A percentile compares a stretch with the other conserved stretches of the same genome.
phyloP scores from a whole-genome alignment of 2,797 vertebrate species.

The Halcyon smyrnensis region DNA sequence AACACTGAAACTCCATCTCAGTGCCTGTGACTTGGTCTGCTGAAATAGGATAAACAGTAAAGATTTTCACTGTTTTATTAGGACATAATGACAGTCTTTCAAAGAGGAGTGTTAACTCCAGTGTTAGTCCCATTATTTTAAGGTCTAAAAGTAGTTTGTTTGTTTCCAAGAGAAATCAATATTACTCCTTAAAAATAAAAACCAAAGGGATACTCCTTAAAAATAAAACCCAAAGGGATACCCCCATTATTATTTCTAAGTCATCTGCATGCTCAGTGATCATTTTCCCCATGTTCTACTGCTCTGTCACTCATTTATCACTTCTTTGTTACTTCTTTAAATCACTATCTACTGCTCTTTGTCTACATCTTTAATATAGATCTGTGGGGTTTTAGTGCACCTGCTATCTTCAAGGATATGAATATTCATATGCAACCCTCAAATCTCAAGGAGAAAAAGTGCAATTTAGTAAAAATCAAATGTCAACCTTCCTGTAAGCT shows the following conservation, averaged over 20 bases:
- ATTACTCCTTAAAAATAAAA: neutral
- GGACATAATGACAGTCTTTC: neutral
- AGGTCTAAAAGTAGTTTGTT: neutral
- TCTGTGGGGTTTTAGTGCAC: neutral
- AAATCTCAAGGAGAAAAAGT: conserved; percentile 3
- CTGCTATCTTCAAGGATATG: neutral
- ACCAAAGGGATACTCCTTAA: neutral
- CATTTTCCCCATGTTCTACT: neutral
- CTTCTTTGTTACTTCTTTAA: neutral
- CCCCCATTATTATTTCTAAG: neutral
- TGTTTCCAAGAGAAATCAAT: neutral
- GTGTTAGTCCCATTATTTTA: neutral
- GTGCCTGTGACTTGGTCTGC: neutral
- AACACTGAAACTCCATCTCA: neutral
- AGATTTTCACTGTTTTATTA: neutral
- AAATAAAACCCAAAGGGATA: fast-evolving
- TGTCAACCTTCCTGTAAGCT: neutral
- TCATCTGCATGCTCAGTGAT: neutral
- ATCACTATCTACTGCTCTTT: neutral
- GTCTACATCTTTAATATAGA: neutral
- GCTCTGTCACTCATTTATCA: neutral
- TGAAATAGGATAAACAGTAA: neutral
- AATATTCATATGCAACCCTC: conserved; percentile 17
- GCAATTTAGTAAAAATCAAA: conserved; percentile 1
- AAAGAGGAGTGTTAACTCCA: neutral